Evolutionary conservation across 1,140 invertebrate species (phyloP).

Genomic region (Drosophila paulistorum): DNA sequence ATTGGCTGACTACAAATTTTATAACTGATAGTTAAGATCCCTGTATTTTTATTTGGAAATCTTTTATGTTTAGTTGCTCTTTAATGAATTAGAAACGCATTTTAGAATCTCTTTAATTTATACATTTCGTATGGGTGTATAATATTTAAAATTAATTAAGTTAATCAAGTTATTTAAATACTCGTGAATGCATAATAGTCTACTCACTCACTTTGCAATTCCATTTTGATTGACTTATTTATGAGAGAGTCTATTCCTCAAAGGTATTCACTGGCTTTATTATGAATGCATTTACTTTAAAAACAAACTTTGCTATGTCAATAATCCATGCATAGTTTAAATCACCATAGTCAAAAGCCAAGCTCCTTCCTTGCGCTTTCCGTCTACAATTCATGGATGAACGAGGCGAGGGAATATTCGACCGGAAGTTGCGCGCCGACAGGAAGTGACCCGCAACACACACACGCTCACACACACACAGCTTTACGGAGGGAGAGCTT

Average conservation of each 20-base stretch:
- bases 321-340: constrained; percentile 47
- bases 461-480: neutral
- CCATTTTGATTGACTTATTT: constrained; percentile 13
- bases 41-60: too few species aligned
- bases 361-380: neutral
- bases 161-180: neutral
- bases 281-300: constrained; percentile 5
- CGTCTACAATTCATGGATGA: neutral
- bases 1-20: too few species aligned
- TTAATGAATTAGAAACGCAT: too few species aligned
- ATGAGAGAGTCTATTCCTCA: constrained; percentile 4
- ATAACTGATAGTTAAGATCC: too few species aligned
- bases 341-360: constrained; percentile 41
- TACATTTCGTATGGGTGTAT: too few species aligned
- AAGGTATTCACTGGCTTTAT: constrained; percentile 10
- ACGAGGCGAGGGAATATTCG: constrained; percentile 5
- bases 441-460: constrained; percentile 57
- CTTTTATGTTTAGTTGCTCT: too few species aligned
- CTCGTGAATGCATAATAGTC: neutral
- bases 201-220: neutral
- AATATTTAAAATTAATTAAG: neutral
- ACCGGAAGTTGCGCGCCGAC: constrained; percentile 65
- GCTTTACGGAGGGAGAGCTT: constrained; percentile 21
- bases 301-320: constrained; percentile 11
- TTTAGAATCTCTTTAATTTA: too few species aligned